phyloP scores from a whole-genome alignment of 2,113 vertebrate species.

The Melanerpes aurifrons region DNA sequence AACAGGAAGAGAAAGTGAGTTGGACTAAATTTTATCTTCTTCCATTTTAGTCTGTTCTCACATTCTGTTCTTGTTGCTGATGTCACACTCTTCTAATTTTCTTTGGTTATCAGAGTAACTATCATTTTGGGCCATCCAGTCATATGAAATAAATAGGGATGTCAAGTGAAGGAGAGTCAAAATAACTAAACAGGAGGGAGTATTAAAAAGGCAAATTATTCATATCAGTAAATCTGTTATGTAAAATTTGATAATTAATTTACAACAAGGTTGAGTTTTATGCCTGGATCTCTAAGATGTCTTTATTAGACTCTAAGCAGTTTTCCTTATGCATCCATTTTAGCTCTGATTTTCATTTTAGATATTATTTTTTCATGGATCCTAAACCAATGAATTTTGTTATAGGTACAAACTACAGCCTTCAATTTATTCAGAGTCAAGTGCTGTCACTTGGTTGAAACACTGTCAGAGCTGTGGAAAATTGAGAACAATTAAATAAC shows the following conservation, averaged over 20 bases:
- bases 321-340: background rate
- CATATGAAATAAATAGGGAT: constrained; percentile 79
- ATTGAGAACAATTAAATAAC: background rate
- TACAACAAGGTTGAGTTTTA: background rate
- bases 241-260: background rate
- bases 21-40: background rate
- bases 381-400: background rate
- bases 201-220: background rate
- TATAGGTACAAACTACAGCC: background rate
- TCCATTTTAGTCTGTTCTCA: background rate
- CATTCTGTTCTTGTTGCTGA: background rate
- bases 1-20: background rate
- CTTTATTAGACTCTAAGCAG: background rate
- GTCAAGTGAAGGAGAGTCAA: constrained; percentile 68
- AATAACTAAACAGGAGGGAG: background rate
- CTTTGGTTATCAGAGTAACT: constrained; percentile 82
- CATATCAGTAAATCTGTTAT: background rate
- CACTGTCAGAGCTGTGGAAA: background rate
- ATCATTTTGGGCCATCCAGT: constrained; percentile 78
- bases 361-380: background rate
- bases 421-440: background rate
- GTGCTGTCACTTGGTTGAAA: background rate
- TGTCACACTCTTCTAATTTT: constrained; percentile 39
- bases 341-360: background rate
- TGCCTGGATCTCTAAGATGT: background rate